Percentiles rank a stretch among this genome's conserved stretches.
These are phyloP conservation scores for Spea hammondii DNA, from an alignment of 2,797 vertebrate genomes.

Conservation along the genomic window DNA sequence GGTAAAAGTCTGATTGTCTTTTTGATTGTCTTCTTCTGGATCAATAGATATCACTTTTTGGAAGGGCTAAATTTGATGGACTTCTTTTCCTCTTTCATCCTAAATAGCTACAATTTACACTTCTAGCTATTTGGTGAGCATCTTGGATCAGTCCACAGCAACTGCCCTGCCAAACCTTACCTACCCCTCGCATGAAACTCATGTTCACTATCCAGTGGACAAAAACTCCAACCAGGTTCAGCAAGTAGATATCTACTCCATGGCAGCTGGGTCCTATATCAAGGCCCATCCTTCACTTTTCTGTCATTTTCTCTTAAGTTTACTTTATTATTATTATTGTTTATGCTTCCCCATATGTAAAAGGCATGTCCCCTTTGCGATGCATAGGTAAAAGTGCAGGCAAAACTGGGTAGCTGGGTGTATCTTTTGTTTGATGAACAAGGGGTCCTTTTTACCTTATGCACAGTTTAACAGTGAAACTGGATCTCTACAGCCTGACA, in stretches of 20 bases:
- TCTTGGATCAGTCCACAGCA: too few relatives aligned
- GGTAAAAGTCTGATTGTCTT: too few relatives aligned
- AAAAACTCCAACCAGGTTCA: too few relatives aligned
- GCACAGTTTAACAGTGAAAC: slow-evolving; percentile 80
- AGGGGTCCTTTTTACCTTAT: slow-evolving; percentile 71
- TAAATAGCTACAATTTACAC: too few relatives aligned
- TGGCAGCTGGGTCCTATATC: not conserved
- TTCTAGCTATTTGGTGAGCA: too few relatives aligned
- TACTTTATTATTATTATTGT: slow-evolving; percentile 32
- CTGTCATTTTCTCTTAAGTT: slow-evolving; percentile 18
- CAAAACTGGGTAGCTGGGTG: slow-evolving; percentile 63
- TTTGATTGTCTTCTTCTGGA: too few relatives aligned
- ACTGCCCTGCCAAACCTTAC: too few relatives aligned
- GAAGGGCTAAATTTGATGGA: too few relatives aligned
- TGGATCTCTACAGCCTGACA: slow-evolving; percentile 81
- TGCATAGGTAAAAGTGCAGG: slow-evolving; percentile 28
- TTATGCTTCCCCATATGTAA: slow-evolving; percentile 42
- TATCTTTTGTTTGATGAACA: slow-evolving; percentile 70
- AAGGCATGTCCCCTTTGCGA: slow-evolving; percentile 37
- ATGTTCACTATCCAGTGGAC: too few relatives aligned
- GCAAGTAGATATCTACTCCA: not conserved
- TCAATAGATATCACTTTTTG: too few relatives aligned
- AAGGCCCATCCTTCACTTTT: not conserved
- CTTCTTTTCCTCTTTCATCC: too few relatives aligned
- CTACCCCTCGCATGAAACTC: too few relatives aligned